phyloP scores from a whole-genome alignment of 2,888 invertebrate genomes.

The Stegophylla sp. region DNA sequence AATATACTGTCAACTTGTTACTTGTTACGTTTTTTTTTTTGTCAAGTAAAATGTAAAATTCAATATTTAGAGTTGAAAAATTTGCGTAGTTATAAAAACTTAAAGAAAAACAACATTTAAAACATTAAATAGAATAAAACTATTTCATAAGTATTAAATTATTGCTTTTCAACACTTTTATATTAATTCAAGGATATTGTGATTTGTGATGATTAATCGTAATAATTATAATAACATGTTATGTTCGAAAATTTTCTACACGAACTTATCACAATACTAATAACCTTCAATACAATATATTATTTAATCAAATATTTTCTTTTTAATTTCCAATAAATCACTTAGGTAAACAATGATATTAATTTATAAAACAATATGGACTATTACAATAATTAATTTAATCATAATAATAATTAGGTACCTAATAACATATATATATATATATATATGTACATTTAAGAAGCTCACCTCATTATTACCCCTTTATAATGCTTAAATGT shows the following conservation, averaged over 20 bases:
- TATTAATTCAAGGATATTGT: slow-evolving; percentile 50
- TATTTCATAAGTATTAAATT: not conserved
- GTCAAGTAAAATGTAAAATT: no score
- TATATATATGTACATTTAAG: no score
- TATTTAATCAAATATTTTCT: not conserved
- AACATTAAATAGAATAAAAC: no score
- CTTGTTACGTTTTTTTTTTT: no score
- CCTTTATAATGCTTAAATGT: no score
- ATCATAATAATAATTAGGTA: no score
- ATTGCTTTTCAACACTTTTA: not conserved
- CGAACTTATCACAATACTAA: not conserved
- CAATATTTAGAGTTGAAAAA: no score
- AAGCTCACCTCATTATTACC: no score
- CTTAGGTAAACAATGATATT: not conserved
- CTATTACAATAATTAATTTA: not conserved
- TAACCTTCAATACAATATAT: slow-evolving; percentile 10
- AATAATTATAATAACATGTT: slow-evolving; percentile 34
- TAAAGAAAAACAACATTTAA: no score
- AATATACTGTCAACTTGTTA: no score
- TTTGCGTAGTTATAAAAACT: no score
- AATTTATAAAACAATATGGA: not conserved
- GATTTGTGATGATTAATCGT: slow-evolving; percentile 22
- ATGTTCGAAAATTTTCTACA: slow-evolving; percentile 1
- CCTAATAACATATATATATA: no score
- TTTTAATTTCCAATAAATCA: not conserved